Evolutionary conservation across 1,140 invertebrate genomes (phyloP), one percentile per base, ranked within the genome.

Genomic region (Eciton burchellii): DNA sequence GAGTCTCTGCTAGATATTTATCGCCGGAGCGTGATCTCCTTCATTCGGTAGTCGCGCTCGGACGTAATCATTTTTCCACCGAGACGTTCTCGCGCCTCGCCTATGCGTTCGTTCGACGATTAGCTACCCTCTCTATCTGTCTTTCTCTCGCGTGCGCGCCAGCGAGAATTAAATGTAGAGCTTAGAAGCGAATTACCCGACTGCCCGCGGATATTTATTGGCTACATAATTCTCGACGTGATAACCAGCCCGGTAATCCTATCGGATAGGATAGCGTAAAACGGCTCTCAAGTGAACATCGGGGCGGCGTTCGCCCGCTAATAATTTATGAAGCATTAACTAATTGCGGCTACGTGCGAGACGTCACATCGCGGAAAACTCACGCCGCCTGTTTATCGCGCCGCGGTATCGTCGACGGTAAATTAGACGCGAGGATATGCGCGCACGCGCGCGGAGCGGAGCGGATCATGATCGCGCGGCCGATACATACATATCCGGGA

Each of bases 111-210:
- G 16, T 54, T 26, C 26, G 11, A 29, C 45, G n/a, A 76, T 72
- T 57, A 71, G 12, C n/a, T n/a, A n/a, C n/a, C n/a, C n/a, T n/a
- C n/a, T n/a, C n/a, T n/a, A n/a, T n/a, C n/a, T n/a, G n/a, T 29
- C 14, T 19, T 14, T 68, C 56, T 57, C 43, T 79, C 63, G n/a
- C 60, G 14, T 41, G 26, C 35, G 43, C 52, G 41, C 43, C 43
- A n/a, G 43, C 47, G 24, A 43, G 52, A 79, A 63, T 70, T 57
- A 68, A 68, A 70, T 79, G n/a, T 56, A 68, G 49, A 56, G 63
- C 74, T 79, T 79, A 79, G n/a, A 66, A 70, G 63, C 74, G 41
- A 79, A 79, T 79, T 79, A 79, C 1, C n/a, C 19, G 49, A 49
- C 49, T 68, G 60, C 73, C 35, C 16, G 74, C 19, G 43, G 63